These are phyloP conservation scores for Hyposmocoma kahamanoa DNA, from an alignment of 1,140 invertebrate species.

Conservation along the genomic window DNA sequence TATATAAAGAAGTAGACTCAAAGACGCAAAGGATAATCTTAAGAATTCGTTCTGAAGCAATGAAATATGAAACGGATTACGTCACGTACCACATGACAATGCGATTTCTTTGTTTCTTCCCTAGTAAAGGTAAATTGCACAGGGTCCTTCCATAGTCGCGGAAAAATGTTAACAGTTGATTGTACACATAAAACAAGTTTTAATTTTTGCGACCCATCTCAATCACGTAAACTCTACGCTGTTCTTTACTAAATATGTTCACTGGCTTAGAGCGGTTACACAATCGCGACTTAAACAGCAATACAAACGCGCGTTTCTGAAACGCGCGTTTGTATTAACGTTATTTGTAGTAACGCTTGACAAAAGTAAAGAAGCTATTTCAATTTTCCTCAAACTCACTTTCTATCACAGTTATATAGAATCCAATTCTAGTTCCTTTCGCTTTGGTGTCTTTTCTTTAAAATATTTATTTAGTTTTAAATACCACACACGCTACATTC, in stretches of 20 bases:
- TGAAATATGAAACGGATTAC: background rate
- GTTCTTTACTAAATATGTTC: background rate
- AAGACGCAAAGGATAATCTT: background rate
- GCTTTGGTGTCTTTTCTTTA: background rate
- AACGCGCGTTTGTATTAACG: too few relatives aligned
- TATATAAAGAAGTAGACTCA: background rate
- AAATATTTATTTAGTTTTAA: background rate
- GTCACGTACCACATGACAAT: background rate
- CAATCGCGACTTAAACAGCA: background rate
- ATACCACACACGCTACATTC: background rate
- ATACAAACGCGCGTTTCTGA: background rate
- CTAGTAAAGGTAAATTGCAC: too few relatives aligned
- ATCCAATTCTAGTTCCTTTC: background rate
- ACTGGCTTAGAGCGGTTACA: background rate
- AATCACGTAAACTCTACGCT: too few relatives aligned
- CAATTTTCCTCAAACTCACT: background rate
- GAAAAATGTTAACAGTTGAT: too few relatives aligned
- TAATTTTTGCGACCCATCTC: too few relatives aligned
- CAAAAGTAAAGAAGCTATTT: background rate
- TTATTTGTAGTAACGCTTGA: too few relatives aligned
- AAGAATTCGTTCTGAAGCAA: background rate
- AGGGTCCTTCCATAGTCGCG: too few relatives aligned
- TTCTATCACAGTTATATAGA: slow-evolving; percentile 1
- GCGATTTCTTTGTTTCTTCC: background rate
- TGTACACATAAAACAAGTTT: too few relatives aligned